Evolutionary conservation across 2,888 invertebrate genomes (phyloP), one percentile per base, ranked within the genome.

Genomic region (Agrenia bidenticulata): DNA sequence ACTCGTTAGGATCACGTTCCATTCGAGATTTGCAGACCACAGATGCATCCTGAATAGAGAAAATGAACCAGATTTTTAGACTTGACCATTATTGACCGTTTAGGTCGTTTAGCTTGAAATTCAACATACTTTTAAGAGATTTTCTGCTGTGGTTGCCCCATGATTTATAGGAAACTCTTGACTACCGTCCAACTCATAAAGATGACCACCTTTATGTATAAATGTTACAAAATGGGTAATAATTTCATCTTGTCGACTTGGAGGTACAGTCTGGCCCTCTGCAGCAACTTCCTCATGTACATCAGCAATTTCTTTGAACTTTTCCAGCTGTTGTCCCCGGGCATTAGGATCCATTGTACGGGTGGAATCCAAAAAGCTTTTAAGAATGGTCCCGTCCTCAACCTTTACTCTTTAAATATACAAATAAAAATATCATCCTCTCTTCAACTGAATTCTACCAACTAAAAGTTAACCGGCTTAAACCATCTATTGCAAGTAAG

Each of bases 181-280:
- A 7, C 49, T 9, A 1, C 92, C 91, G 83, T 92, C 90, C 73
- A 97, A 82, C 81, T 97, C 96, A 80, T 90, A 96, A 21, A 97
- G 82, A 59, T 81, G 81, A 5, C 90, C 92, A 81, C 91, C 87
- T 74, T 87, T 88, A 72, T 92, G 86, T 17, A 96, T 85, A 79
- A 97, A 88, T 11, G 94, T 87, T 42, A 97, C 88, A 79, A 96
- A 97, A 80, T 97, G 97, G 78, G 91, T 89, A 77, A 89, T 88
- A 39, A 72, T 26, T 67, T 87, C 85, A 64, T 90, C 88, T 73
- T 91, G 88, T n/a, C 87, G 86, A 79, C 85, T 81, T n/a, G 39
- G 39, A 39, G 39, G 39, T 11, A 15, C 39, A 39, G 39, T 39
- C 39, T 39, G 39, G 9, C 39, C 39, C 15, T 39, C 39, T 39